A percentile compares a stretch with the other conserved stretches of the same genome.
These are phyloP conservation scores for Muscina levida DNA, from an alignment of 2,888 invertebrate genomes.

Conservation along the genomic window DNA sequence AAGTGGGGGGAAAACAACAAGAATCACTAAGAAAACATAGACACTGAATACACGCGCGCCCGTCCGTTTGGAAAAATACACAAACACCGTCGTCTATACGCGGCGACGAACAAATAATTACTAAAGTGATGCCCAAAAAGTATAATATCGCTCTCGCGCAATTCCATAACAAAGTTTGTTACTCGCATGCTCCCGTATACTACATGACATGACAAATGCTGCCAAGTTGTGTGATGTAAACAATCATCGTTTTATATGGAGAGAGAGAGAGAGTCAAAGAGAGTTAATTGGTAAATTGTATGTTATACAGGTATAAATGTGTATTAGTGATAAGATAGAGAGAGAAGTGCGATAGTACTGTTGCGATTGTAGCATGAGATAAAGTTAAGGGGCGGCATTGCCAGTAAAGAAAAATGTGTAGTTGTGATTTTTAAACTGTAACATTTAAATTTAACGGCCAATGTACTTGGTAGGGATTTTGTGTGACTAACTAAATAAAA, in stretches of 20 bases:
- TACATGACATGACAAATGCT: conserved; percentile 47
- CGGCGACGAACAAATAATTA: conserved; percentile 63
- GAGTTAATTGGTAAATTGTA: neutral
- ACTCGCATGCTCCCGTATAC: neutral
- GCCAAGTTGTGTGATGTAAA: conserved; percentile 54
- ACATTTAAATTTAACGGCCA: conserved; percentile 1
- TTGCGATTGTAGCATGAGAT: neutral
- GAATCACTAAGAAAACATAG: conserved; percentile 32
- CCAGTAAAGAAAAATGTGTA: conserved; percentile 1
- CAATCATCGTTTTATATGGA: neutral
- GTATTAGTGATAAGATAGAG: conserved; percentile 14
- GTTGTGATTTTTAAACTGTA: conserved; percentile 3
- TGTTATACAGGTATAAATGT: conserved; percentile 9
- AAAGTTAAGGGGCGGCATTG: conserved; percentile 31
- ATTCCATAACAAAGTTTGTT: neutral
- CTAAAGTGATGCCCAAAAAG: conserved; percentile 60
- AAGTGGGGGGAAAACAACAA: conserved; percentile 14
- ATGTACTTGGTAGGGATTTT: too few species aligned
- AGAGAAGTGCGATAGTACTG: neutral
- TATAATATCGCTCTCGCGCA: conserved; percentile 16
- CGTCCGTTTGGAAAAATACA: conserved; percentile 22
- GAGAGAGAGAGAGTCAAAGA: neutral
- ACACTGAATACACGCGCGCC: conserved; percentile 45
- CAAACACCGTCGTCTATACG: conserved; percentile 54
- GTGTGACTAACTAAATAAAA: too few species aligned